A percentile compares a stretch with the other conserved stretches of the same genome.
Evolutionary conservation across 2,797 vertebrate genomes (phyloP).

Genomic region (Apogon hyalosoma): DNA sequence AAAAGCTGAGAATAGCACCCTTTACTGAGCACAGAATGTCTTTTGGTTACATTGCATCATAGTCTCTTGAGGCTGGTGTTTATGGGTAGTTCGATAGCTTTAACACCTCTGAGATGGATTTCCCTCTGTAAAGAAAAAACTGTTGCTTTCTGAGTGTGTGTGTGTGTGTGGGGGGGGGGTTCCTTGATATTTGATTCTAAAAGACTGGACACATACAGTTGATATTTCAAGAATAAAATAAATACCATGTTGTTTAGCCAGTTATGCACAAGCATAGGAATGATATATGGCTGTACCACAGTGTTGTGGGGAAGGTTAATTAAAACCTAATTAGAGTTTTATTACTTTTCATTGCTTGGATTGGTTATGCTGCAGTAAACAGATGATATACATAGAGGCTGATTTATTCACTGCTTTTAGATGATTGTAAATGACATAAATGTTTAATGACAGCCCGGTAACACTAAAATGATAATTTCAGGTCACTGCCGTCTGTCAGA

Average conservation of each 20-base stretch:
- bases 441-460: not conserved
- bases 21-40: conserved; percentile 30
- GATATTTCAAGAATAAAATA: conserved; percentile 2
- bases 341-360: no score
- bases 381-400: no score
- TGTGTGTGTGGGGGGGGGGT: not conserved
- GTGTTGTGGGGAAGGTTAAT: no score
- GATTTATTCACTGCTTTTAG: not conserved
- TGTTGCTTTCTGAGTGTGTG: not conserved
- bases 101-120: conserved; percentile 47
- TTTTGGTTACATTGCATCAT: conserved; percentile 44
- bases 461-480: not conserved
- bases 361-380: no score
- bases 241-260: conserved; percentile 2
- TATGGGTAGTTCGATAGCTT: conserved; percentile 19
- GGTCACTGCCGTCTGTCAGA: no score
- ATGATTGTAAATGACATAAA: no score
- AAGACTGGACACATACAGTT: conserved; percentile 6
- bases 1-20: conserved; percentile 40
- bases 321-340: no score
- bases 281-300: not conserved
- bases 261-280: not conserved
- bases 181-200: not conserved
- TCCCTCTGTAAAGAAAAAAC: conserved; percentile 18
- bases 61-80: conserved; percentile 39